A percentile compares a stretch with the other conserved stretches of the same genome.
Evolutionary conservation across 23 tunicate species (phyloP).

Genomic region (Clavelina lepadiformis): DNA sequence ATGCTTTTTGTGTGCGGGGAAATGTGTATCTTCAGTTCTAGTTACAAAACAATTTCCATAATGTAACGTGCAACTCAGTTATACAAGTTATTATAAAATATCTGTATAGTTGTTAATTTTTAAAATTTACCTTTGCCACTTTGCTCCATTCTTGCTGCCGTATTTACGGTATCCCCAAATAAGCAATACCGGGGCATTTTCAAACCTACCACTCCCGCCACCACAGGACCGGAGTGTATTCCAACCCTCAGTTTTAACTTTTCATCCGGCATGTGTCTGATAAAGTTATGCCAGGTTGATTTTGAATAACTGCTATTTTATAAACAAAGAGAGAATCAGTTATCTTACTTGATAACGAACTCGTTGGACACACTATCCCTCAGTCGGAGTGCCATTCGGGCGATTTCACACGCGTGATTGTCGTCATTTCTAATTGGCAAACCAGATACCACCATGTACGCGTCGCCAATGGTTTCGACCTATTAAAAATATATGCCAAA

Average conservation of each 20-base stretch:
- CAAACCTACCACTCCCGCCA: constrained; percentile 96
- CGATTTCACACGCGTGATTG: constrained; percentile 78
- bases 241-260: constrained; percentile 74
- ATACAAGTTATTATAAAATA: no score
- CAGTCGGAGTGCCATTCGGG: constrained; percentile 72
- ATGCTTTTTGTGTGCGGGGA: constrained; percentile 61
- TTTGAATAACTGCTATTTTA: no score
- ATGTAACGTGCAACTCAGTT: no score
- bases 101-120: neutral
- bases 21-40: constrained; percentile 61
- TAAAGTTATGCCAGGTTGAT: no score
- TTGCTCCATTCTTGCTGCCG: constrained; percentile 97
- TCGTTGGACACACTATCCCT: constrained; percentile 49
- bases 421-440: constrained; percentile 71
- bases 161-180: constrained; percentile 98
- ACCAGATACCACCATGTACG: constrained; percentile 94
- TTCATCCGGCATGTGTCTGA: constrained; percentile 70
- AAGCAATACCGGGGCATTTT: constrained; percentile 97
- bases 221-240: constrained; percentile 94
- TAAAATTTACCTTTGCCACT: constrained; percentile 72
- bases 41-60: no score
- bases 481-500: constrained; percentile 17
- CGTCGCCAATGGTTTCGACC: constrained; percentile 97
- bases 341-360: constrained; percentile 67
- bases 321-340: no score